phyloP scores from a whole-genome alignment of 2,113 vertebrate species.

The Indicator indicator region DNA sequence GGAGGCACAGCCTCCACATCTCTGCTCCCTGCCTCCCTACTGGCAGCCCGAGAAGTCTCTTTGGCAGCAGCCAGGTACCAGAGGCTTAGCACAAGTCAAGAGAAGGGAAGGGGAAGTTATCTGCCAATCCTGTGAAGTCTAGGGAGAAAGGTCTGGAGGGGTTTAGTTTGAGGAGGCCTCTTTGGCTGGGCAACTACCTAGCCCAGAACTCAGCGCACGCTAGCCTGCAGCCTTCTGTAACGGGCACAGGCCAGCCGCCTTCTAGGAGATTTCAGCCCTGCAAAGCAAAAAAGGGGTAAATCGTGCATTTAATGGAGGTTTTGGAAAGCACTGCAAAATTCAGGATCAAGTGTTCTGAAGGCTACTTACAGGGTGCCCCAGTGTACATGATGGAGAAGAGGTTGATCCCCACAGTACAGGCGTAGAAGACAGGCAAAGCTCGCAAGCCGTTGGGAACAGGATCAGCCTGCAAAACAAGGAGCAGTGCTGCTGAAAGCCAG shows the following conservation, averaged over 20 bases:
- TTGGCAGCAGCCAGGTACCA: not conserved
- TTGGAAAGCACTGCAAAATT: slow-evolving; percentile 36
- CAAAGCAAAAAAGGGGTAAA: slow-evolving; percentile 94
- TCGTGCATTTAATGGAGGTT: slow-evolving; percentile 89
- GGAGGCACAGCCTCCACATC: not conserved
- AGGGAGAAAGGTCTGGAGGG: slow-evolving; percentile 80
- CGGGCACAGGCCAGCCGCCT: slow-evolving; percentile 91
- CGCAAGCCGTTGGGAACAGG: slow-evolving; percentile 91
- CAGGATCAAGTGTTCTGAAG: slow-evolving; percentile 39
- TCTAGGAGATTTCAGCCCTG: slow-evolving; percentile 94
- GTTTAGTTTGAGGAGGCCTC: slow-evolving; percentile 80
- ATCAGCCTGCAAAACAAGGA: slow-evolving; percentile 78
- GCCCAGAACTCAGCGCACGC: slow-evolving; percentile 81
- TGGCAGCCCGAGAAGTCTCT: not conserved
- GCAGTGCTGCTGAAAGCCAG: fast-evolving
- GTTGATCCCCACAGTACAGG: slow-evolving; percentile 90
- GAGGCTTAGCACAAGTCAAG: slow-evolving; percentile 38
- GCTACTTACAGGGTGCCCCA: slow-evolving; percentile 90
- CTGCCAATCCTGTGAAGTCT: slow-evolving; percentile 72
- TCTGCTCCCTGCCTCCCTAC: not conserved
- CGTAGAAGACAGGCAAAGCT: slow-evolving; percentile 93
- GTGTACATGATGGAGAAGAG: slow-evolving; percentile 96
- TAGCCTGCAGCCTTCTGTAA: slow-evolving; percentile 93
- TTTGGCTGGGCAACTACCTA: slow-evolving; percentile 77
- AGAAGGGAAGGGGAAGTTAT: slow-evolving; percentile 59